Conservation (phyloP, 2,888 invertebrate species). For the Pseudococcus jackbeardsleyi region DNA sequence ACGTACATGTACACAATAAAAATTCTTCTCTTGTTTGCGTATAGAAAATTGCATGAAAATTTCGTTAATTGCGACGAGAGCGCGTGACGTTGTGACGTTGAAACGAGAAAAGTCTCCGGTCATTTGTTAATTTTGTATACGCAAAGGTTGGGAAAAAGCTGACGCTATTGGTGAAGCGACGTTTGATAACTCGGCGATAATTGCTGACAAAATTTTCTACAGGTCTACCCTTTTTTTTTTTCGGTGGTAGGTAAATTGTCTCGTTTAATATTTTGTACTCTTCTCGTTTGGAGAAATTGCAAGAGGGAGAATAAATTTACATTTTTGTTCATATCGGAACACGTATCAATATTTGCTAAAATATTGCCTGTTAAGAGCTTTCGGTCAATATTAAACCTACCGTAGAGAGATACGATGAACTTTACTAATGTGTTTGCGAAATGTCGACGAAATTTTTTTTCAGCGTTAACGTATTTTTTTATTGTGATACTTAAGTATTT, state of each 20-base stretch:
- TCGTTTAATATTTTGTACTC: too few species aligned
- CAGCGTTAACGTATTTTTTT: not conserved
- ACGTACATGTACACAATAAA: slow-evolving; percentile 24
- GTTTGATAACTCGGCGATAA: not conserved
- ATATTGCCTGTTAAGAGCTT: not conserved
- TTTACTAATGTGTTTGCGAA: not conserved
- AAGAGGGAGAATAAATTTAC: not conserved
- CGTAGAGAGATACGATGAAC: not conserved
- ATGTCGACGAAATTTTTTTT: not conserved
- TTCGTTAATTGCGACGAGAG: slow-evolving; percentile 15
- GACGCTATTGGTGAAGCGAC: not conserved
- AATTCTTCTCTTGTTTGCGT: slow-evolving; percentile 23
- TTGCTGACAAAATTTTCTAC: not conserved
- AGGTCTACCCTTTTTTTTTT: not conserved
- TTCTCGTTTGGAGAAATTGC: too few species aligned
- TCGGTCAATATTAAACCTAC: not conserved
- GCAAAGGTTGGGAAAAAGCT: not conserved
- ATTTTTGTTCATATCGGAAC: not conserved
- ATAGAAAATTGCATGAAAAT: slow-evolving; percentile 24
- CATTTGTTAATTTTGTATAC: slow-evolving; percentile 1
- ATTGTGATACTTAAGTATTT: not conserved
- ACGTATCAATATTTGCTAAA: not conserved
- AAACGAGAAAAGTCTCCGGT: not conserved
- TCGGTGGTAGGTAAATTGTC: not conserved
- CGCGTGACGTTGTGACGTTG: not conserved